Evolutionary conservation across 2,113 vertebrate genomes (phyloP), one percentile per base, ranked within the genome.

Genomic region (Triplophysa tibetana): DNA sequence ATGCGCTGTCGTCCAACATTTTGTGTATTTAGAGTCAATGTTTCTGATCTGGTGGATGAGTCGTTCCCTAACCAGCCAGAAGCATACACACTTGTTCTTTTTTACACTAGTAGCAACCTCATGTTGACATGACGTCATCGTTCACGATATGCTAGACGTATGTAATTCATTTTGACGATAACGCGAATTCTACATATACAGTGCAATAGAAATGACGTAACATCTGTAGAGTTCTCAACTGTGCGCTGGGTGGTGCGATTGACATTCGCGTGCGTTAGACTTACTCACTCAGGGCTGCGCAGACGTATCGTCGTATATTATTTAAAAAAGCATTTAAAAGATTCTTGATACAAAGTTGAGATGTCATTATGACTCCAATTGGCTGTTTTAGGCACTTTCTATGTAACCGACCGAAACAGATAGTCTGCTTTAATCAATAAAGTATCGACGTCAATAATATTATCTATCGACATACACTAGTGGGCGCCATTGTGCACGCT

Each of bases 31-130:
- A 26, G 14, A 45, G 68, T 45, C 45, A 14, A 2, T 75, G 79
- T 81, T 81, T 43, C 58, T 63, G 63, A 33, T 74, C 43, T 43
- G 21, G 13, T 54, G 9, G 43, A 63, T 26, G 3, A 52, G 23
- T 63, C 10, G 24, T 26, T 65, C 38, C 26, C 12, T 24, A 19
- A 11, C 61, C 58, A 23, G 14, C 12, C 11, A 0, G 8, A 33
- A 17, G 33, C 61, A 21, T 19, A 26, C 72, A 60, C 70, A 73
- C 21, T 29, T 9, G 12, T 1, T 24, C 6, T 38, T 16, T 29
- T 29, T 29, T 29, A 29, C 26, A 29, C 26, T 29, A 29, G 24
- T 29, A 4, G 6, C 33, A 8, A 38, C 33, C 6, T 38, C 1
- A 38, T 48, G 72, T 75, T 75, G 58, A 45, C 23, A 24, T 19